phyloP scores from a whole-genome alignment of 2,113 vertebrate genomes.

The Telmatochromis brachygnathus region DNA sequence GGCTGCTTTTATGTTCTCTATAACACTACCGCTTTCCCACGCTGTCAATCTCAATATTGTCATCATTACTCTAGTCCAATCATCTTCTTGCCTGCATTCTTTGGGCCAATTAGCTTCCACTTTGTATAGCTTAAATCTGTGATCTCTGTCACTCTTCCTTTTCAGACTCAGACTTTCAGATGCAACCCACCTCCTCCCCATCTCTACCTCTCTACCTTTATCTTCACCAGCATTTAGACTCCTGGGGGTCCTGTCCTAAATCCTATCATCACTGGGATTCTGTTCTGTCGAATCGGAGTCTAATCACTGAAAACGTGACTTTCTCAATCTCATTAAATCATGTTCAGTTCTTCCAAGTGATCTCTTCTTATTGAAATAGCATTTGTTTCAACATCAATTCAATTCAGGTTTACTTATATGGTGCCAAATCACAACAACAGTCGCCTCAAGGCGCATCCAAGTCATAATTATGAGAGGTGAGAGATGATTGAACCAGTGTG shows the following conservation, averaged over 20 bases:
- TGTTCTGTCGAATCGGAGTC: rapidly evolving
- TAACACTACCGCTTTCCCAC: background rate
- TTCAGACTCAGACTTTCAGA: background rate
- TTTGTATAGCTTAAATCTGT: background rate
- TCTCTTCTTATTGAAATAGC: background rate
- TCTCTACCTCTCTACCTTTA: background rate
- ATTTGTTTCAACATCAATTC: background rate
- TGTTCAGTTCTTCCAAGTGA: background rate
- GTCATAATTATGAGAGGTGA: background rate
- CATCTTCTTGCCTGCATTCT: background rate
- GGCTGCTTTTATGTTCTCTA: background rate
- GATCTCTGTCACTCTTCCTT: background rate
- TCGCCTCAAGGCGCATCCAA: background rate
- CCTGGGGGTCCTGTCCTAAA: background rate
- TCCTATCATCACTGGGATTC: background rate
- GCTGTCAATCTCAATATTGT: background rate
- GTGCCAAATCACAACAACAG: background rate
- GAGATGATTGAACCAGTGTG: background rate
- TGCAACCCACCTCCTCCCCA: background rate
- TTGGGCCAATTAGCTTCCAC: background rate
- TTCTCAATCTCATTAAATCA: background rate
- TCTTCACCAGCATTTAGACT: background rate
- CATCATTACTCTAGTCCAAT: background rate
- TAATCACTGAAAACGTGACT: background rate
- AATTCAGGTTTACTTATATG: background rate